These are phyloP conservation scores for Aplodontia rufa DNA, from an alignment of 2,113 vertebrate genomes.

Conservation along the genomic window DNA sequence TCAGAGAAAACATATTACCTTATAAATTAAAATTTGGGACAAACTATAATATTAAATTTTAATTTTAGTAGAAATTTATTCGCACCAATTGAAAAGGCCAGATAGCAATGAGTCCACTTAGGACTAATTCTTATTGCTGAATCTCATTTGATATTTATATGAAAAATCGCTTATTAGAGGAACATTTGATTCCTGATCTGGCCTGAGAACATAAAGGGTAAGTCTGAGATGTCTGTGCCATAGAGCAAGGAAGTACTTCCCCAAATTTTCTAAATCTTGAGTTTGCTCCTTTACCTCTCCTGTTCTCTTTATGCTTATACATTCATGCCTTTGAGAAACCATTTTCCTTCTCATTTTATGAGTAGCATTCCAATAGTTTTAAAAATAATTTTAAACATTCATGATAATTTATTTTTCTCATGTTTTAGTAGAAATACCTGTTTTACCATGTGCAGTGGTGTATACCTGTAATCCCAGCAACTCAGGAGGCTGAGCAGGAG, in stretches of 20 bases:
- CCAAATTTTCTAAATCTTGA: neutral
- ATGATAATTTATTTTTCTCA: neutral
- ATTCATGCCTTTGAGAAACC: neutral
- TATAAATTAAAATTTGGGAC: neutral
- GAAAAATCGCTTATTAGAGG: neutral
- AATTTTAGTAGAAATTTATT: neutral
- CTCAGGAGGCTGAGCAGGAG: no score
- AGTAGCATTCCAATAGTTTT: neutral
- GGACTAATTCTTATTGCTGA: neutral
- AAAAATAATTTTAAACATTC: neutral
- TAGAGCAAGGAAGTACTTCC: neutral
- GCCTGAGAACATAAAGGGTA: no score
- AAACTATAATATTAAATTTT: neutral
- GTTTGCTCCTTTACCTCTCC: neutral
- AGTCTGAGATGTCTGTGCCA: neutral
- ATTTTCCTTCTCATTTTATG: neutral
- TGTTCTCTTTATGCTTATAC: neutral
- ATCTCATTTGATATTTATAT: neutral
- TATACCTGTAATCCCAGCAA: no score
- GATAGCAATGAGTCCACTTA: neutral
- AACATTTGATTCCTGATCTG: neutral
- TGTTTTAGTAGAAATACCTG: neutral
- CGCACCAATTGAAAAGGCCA: neutral
- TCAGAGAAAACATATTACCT: neutral
- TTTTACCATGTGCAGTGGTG: no score